Evolutionary conservation across 2,888 invertebrate species (phyloP).

Genomic region (Molorchus minor): DNA sequence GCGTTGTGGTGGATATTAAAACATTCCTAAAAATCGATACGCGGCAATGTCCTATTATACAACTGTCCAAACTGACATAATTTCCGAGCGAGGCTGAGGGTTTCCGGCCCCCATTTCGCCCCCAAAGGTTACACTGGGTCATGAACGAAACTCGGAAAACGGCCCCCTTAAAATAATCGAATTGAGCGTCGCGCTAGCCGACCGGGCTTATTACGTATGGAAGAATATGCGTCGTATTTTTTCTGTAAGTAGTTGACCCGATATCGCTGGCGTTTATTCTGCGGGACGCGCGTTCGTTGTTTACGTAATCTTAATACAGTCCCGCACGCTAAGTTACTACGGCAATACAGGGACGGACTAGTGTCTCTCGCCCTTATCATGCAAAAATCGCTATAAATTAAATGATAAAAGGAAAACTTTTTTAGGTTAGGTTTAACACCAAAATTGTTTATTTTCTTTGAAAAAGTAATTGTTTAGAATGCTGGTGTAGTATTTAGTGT

Average conservation of each 20-base stretch:
- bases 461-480: too few species aligned
- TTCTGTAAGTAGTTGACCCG: constrained; percentile 14
- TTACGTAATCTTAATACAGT: constrained; percentile 20
- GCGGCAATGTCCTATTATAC: constrained; percentile 23
- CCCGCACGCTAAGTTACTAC: constrained; percentile 20
- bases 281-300: constrained; percentile 13
- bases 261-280: constrained; percentile 17
- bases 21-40: constrained; percentile 13
- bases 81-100: constrained; percentile 8
- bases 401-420: too few species aligned
- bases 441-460: too few species aligned
- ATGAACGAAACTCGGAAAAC: constrained; percentile 15
- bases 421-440: too few species aligned
- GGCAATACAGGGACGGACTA: constrained; percentile 11
- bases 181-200: neutral
- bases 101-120: constrained; percentile 9
- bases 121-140: constrained; percentile 22
- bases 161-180: constrained; percentile 10
- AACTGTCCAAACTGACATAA: constrained; percentile 24
- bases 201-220: too few species aligned
- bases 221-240: too few species aligned
- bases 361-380: too few species aligned
- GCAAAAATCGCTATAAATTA: too few species aligned
- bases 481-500: too few species aligned
- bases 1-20: constrained; percentile 23